Evolutionary conservation across 2,888 invertebrate genomes (phyloP), one percentile per base, ranked within the genome.

Genomic region (Saturnia pavonia): DNA sequence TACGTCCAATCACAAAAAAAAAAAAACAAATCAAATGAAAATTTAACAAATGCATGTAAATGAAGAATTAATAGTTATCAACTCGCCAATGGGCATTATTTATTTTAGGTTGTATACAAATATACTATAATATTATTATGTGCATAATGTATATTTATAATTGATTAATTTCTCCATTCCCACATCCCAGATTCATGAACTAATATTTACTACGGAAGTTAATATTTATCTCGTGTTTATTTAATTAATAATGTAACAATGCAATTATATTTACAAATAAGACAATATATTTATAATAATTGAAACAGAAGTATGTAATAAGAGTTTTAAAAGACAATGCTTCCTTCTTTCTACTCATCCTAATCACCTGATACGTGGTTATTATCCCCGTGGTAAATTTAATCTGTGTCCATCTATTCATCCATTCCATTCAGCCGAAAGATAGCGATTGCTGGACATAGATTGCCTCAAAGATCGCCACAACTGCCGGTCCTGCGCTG

Each of bases 121-220:
- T 14, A 60, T 1, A 14, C 14, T 14, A 27, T 60, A n/a, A n/a
- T n/a, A 7, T 14, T 25, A 51, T 42, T 66, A 42, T 42, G 14
- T 22, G 40, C 40, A 40, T 40, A 40, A 14, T 22, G n/a, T 67
- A 48, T 25, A 40, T 40, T 57, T 48, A 65, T 65, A 40, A 69
- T 69, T 69, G 69, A 65, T 70, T 71, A 69, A 22, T 51, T 42
- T 60, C 57, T 27, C 22, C 77, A 82, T 87, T 90, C 89, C 83
- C 91, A 90, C 89, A 85, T 80, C 85, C 81, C 73, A 81, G 63
- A 79, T 85, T 79, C 75, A 76, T 75, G 76, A 80, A 77, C 77
- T 81, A 88, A 89, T 87, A 86, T 88, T 88, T 79, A 76, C 79
- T 72, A 70, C 82, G 89, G 89, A 89, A 85, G 85, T 85, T 76